Evolutionary conservation across 2,888 invertebrate species (phyloP).

Genomic region (Bugula neritina): DNA sequence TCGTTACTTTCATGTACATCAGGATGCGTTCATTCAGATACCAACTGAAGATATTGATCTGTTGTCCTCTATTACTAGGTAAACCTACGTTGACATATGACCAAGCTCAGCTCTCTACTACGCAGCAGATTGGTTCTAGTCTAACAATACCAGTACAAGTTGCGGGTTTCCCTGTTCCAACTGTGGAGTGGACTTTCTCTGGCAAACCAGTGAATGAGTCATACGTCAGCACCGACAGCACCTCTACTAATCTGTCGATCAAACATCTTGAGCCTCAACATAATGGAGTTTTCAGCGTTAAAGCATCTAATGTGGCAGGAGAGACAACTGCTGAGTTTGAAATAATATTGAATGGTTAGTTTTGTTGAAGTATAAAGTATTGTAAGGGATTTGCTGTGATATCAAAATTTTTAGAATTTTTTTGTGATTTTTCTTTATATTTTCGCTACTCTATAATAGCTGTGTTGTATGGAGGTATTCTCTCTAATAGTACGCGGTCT

Average conservation of each 20-base stretch:
- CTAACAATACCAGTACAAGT: slow-evolving; percentile 14
- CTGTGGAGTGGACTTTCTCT: not conserved
- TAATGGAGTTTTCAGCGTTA: not conserved
- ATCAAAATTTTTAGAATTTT: no score
- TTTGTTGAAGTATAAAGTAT: no score
- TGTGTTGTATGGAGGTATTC: no score
- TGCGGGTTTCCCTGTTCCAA: not conserved
- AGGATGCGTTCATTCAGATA: no score
- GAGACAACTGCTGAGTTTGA: slow-evolving; percentile 13
- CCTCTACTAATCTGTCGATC: not conserved
- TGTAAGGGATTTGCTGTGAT: no score
- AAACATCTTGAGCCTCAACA: not conserved
- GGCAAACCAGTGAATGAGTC: not conserved
- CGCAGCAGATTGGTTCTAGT: slow-evolving; percentile 14
- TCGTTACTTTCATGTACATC: no score
- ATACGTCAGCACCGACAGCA: not conserved
- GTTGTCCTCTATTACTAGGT: no score
- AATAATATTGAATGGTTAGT: not conserved
- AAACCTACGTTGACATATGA: slow-evolving; percentile 3
- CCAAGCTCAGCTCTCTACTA: not conserved
- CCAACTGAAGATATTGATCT: no score
- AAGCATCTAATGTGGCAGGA: slow-evolving; percentile 18
- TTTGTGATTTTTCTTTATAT: no score
- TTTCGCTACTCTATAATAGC: no score
- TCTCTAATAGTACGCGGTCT: no score